These are phyloP conservation scores for Carassius carassius DNA, from an alignment of 2,113 vertebrate genomes.

Conservation along the genomic window DNA sequence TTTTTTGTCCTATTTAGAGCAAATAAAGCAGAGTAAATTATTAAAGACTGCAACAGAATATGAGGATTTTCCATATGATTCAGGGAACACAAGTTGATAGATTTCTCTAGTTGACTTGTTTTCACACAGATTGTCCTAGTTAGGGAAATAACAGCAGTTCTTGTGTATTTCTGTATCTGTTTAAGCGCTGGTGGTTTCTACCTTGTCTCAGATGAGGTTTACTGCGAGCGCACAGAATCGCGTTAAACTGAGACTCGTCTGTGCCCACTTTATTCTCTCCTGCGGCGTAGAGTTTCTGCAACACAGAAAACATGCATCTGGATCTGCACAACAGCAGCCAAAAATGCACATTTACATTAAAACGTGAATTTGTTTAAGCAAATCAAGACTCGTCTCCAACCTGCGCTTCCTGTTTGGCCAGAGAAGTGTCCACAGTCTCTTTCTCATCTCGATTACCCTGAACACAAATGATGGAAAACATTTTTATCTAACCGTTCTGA, in stretches of 20 bases:
- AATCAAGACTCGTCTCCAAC: constrained; percentile 66
- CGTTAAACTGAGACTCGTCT: constrained; percentile 97
- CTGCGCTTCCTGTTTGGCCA: constrained; percentile 93
- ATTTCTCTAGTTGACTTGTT: neutral
- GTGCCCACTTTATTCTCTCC: constrained; percentile 94
- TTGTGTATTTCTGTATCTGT: neutral
- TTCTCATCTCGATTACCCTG: constrained; percentile 94
- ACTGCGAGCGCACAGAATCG: constrained; percentile 90
- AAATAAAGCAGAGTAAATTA: neutral
- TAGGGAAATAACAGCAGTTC: neutral
- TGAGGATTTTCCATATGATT: neutral
- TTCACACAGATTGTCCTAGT: neutral
- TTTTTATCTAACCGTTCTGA: neutral
- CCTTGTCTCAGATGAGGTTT: constrained; percentile 90
- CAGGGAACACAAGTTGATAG: neutral
- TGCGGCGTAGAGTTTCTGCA: constrained; percentile 88
- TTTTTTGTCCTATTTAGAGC: neutral
- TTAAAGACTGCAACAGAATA: neutral
- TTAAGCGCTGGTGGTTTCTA: constrained; percentile 60
- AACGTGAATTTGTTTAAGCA: neutral
- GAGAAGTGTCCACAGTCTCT: constrained; percentile 83
- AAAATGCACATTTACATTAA: neutral
- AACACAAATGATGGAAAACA: neutral
- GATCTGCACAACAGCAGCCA: neutral
- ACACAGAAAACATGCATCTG: constrained; percentile 1